Base-by-base conservation (phyloP, 2,888 invertebrate genomes). In the Xestia ashworthii region DNA sequence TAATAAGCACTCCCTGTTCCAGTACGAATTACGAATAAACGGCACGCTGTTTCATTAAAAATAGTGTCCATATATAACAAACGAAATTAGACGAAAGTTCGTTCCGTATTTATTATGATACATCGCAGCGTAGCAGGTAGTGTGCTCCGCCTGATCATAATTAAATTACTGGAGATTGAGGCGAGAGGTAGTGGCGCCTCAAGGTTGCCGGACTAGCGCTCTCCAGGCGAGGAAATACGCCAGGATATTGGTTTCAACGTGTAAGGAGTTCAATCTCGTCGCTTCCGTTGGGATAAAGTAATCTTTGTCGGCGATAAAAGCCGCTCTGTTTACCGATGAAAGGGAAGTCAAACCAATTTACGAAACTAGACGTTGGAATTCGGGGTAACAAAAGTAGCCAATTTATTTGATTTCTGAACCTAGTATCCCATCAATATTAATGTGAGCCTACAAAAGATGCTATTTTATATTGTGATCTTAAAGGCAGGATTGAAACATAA, bases 1-100 rank as follows among this genome's bases (percentile, higher is more conserved):
- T 95, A 94, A 94, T 95, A 95, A 94, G 94, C 93, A 94, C 91
- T 90, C 90, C 90, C 86, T 91, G 89, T 91, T 93, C 87, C 88
- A 87, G 81, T 88, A 87, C 85, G 89, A 93, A 92, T 90, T 92
- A 92, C 89, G 88, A 90, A 88, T 91, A 87, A 90, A 89, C 88
- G 90, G 87, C 87, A 86, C 85, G 90, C 89, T 87, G 85, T 93
- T 93, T 92, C 90, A 90, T 93, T 93, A 90, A 90, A 89, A 90
- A 78, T 89, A 89, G 83, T 84, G 83, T 80, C 72, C 69, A 84
- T 88, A 85, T 87, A 89, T 88, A 88, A 85, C 84, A 90, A 88
- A 87, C 79, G 80, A 78, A 79, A 84, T 76, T 50, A 67, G 76
- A 81, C 76, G 69, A 73, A 76, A 73, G 46, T 64, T 44, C 8